These are phyloP conservation scores for Pedionomus torquatus DNA, from an alignment of 2,113 vertebrate species.

Conservation along the genomic window DNA sequence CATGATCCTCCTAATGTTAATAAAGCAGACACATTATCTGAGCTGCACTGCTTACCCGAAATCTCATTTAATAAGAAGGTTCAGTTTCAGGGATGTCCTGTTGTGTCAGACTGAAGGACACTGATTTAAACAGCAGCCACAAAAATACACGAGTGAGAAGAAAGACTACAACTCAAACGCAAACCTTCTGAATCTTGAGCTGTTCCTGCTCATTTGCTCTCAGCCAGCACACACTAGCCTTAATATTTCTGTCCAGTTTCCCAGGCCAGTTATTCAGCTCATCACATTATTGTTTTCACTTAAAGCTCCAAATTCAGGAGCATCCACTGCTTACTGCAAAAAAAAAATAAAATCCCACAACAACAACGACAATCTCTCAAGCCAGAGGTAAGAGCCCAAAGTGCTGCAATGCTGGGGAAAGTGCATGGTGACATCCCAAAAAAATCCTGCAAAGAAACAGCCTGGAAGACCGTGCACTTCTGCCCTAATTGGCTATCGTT, in stretches of 20 bases:
- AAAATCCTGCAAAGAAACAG: background rate
- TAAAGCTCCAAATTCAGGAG: background rate
- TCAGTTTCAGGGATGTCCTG: background rate
- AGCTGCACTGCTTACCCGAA: background rate
- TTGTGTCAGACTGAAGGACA: background rate
- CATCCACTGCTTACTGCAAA: background rate
- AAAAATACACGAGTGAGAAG: background rate
- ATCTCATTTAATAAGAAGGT: background rate
- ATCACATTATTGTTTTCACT: background rate
- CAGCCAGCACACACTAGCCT: background rate
- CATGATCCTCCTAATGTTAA: background rate
- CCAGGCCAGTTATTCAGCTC: slow-evolving; percentile 7
- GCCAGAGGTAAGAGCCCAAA: background rate
- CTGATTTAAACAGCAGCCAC: background rate
- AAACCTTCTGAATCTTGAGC: background rate
- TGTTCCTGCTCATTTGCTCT: background rate
- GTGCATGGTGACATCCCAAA: background rate
- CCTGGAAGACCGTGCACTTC: background rate
- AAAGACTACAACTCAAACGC: background rate
- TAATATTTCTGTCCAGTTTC: background rate
- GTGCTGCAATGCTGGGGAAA: background rate
- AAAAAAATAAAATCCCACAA: background rate
- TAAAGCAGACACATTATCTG: background rate
- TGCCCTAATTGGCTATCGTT: background rate
- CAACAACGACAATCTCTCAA: no score